Percentiles rank a stretch among this genome's conserved stretches.
Evolutionary conservation across 2,113 vertebrate species (phyloP).

Genomic region (Rhinoptilus africanus): DNA sequence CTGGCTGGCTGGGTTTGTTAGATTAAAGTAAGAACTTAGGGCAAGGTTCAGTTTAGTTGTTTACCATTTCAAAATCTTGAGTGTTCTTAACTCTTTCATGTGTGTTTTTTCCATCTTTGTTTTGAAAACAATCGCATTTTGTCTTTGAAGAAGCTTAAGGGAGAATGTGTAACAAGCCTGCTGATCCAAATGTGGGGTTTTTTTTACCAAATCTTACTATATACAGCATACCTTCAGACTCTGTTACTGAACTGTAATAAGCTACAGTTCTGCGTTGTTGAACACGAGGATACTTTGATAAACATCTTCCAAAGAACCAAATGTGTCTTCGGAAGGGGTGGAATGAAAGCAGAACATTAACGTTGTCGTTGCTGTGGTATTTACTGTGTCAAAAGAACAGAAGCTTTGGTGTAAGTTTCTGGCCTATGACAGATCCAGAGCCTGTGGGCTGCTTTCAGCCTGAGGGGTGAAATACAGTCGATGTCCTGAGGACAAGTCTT

Average conservation of each 20-base stretch:
- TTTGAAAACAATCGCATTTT: conserved; percentile 46
- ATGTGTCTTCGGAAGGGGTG: not conserved
- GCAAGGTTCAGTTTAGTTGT: conserved; percentile 65
- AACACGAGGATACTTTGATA: not conserved
- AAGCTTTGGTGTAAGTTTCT: not conserved
- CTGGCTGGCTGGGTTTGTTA: conserved; percentile 34
- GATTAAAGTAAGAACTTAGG: conserved; percentile 65
- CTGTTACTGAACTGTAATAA: not conserved
- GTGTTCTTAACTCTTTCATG: conserved; percentile 66
- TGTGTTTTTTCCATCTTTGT: conserved; percentile 38
- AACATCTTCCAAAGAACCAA: not conserved
- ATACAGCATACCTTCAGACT: not conserved
- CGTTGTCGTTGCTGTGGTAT: not conserved
- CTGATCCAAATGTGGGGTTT: not conserved
- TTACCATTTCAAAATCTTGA: conserved; percentile 61
- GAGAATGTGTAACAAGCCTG: not conserved
- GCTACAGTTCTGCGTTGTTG: not conserved
- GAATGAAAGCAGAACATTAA: not conserved
- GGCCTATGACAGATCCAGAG: fast-evolving
- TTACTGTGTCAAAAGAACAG: not conserved
- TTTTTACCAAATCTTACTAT: not conserved
- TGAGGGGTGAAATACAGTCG: not conserved
- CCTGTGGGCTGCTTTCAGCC: not conserved
- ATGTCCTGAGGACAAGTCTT: not conserved
- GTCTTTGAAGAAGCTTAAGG: conserved; percentile 41